These are phyloP conservation scores for Tetrapedia diversipes DNA, from an alignment of 2,888 invertebrate genomes.

Conservation along the genomic window DNA sequence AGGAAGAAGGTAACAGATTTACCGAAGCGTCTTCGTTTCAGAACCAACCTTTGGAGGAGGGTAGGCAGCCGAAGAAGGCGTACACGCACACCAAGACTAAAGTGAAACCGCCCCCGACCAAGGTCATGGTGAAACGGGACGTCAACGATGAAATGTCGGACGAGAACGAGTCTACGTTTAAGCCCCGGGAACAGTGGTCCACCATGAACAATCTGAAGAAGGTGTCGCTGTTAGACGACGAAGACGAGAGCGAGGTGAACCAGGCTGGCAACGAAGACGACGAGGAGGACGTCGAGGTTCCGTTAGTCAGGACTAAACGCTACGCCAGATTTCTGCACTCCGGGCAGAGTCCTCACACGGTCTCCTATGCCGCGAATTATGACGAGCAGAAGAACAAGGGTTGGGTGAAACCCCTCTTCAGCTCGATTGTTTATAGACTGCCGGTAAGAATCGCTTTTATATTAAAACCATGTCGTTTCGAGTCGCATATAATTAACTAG, in stretches of 20 bases:
- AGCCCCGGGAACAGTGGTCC: slow-evolving; percentile 18
- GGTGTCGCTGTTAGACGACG: slow-evolving; percentile 50
- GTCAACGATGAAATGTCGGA: slow-evolving; percentile 8
- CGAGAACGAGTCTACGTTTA: slow-evolving; percentile 7
- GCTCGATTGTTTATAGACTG: slow-evolving; percentile 94
- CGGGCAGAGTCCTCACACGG: slow-evolving; percentile 90
- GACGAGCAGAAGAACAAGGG: slow-evolving; percentile 87
- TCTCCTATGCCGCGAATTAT: slow-evolving; percentile 90
- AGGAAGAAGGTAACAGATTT: background rate
- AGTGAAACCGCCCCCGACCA: slow-evolving; percentile 69
- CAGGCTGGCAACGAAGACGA: slow-evolving; percentile 56
- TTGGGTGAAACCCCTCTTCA: slow-evolving; percentile 95
- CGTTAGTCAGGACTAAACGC: slow-evolving; percentile 67
- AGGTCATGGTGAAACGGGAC: slow-evolving; percentile 75
- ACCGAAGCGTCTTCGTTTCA: slow-evolving; percentile 40
- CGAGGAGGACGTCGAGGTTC: slow-evolving; percentile 53
- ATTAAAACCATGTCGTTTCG: background rate
- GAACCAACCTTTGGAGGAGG: slow-evolving; percentile 74
- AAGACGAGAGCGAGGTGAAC: slow-evolving; percentile 58
- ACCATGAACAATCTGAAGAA: slow-evolving; percentile 47
- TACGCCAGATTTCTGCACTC: slow-evolving; percentile 70
- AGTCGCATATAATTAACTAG: background rate
- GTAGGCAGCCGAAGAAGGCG: slow-evolving; percentile 74
- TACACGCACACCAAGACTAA: slow-evolving; percentile 68
- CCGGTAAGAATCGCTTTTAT: slow-evolving; percentile 74